Evolutionary conservation across 2,113 vertebrate species (phyloP), one percentile per base, ranked within the genome.

Genomic region (Lutjanus erythropterus): DNA sequence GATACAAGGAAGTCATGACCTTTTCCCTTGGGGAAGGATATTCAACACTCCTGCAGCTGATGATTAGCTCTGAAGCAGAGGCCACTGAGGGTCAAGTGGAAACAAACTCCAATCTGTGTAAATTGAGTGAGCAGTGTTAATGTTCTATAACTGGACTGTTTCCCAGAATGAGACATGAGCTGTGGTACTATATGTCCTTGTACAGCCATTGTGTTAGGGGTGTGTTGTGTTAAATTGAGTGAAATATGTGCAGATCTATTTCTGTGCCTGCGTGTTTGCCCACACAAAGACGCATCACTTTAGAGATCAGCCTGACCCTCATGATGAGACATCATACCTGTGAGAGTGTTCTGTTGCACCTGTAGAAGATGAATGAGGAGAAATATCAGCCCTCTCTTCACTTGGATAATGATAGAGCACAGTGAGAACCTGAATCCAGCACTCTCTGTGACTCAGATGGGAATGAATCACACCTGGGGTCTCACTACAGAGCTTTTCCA

Each of bases 151-250:
- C 14, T 47, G 55, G 46, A 46, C n/a, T 0, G 7, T 41, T 80
- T 71, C 66, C 77, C 66, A 71, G 53, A 59, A 71, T 39, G 29
- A 33, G 42, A 12, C 37, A 12, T 9, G 60, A 65, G 37, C 15
- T 12, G 5, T 5, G 31, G 41, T 7, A n/a, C n/a, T 15, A 10
- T 3, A 47, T 14, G 50, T 66, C 21, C 29, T 29, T 6, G 1
- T 23, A 23, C 52, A 42, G 47, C 16, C 6, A 31, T 37, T 15
- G 21, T 25, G 47, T 37, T 27, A 9, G n/a, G n/a, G n/a, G n/a
- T n/a, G n/a, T n/a, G n/a, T n/a, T n/a, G n/a, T n/a, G 15, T 55
- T 62, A 8, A 15, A 62, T 6, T 8, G 16, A 12, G 18, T 67
- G 39, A 39, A 19, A 6, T 14, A 21, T 0, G 9, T n/a, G 6